These are phyloP conservation scores for Rhaphigaster nebulosa DNA, from an alignment of 2,888 invertebrate genomes.

Conservation along the genomic window DNA sequence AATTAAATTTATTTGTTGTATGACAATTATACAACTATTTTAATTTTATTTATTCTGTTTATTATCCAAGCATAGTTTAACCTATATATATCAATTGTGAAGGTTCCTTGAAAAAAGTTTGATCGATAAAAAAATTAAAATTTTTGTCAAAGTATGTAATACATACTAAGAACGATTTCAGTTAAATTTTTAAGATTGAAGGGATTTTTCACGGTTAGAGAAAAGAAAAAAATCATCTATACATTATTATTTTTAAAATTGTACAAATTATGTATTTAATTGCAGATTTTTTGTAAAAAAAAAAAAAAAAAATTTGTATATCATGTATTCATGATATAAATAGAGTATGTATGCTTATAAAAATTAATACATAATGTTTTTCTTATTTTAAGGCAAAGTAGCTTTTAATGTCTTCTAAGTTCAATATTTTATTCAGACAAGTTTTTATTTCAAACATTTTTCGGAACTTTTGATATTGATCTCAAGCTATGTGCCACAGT, in stretches of 20 bases:
- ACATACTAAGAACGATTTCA: not conserved
- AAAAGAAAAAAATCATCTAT: not conserved
- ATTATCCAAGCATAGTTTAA: not conserved
- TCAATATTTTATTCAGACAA: not conserved
- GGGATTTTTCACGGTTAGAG: not conserved
- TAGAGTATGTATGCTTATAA: not conserved
- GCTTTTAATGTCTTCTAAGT: not conserved
- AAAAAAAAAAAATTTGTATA: too few relatives aligned
- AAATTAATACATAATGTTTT: not conserved
- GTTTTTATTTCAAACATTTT: not conserved
- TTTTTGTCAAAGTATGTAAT: not conserved
- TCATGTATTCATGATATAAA: not conserved
- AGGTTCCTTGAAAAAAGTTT: not conserved
- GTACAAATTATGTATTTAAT: not conserved
- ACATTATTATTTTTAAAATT: not conserved
- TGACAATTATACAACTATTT: not conserved
- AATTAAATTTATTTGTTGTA: not conserved
- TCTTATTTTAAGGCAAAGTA: not conserved
- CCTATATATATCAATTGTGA: not conserved
- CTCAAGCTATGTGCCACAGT: not conserved
- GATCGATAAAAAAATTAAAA: not conserved
- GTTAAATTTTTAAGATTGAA: not conserved
- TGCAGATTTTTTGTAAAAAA: not conserved
- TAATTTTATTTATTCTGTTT: not conserved
- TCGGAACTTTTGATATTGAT: not conserved